These are phyloP conservation scores for Cardiocondyla obscurior DNA, from an alignment of 1,140 invertebrate genomes.

Conservation along the genomic window DNA sequence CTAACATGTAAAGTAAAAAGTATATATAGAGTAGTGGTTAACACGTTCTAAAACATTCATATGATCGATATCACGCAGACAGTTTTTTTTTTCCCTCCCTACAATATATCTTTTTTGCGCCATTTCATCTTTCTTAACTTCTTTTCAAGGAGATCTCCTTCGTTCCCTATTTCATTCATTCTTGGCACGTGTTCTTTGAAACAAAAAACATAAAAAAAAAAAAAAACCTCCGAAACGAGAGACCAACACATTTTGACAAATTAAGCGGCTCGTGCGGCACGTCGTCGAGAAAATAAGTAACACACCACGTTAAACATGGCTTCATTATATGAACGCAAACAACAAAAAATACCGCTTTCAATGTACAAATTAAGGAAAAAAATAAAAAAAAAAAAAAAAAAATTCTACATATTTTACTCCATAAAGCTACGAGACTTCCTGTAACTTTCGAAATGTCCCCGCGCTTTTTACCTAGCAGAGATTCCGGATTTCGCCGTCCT, in stretches of 20 bases:
- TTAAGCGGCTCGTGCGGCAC: constrained; percentile 8
- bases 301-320: neutral
- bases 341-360: neutral
- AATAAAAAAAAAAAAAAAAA: no score
- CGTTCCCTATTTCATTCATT: neutral
- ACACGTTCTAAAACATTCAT: neutral
- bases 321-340: neutral
- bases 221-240: neutral
- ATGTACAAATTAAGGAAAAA: neutral
- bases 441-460: neutral
- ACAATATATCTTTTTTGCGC: neutral
- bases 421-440: neutral
- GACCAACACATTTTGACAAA: constrained; percentile 11
- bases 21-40: no score
- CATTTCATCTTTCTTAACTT: constrained; percentile 8
- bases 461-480: neutral
- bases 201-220: constrained; percentile 24
- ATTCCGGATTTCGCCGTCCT: neutral
- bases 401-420: neutral
- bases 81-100: neutral
- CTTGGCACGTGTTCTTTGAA: neutral
- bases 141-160: neutral
- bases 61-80: neutral
- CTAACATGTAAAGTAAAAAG: neutral
- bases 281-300: constrained; percentile 10